These are phyloP conservation scores for Drosophila pruinosa DNA, from an alignment of 1,140 invertebrate species.

Conservation along the genomic window DNA sequence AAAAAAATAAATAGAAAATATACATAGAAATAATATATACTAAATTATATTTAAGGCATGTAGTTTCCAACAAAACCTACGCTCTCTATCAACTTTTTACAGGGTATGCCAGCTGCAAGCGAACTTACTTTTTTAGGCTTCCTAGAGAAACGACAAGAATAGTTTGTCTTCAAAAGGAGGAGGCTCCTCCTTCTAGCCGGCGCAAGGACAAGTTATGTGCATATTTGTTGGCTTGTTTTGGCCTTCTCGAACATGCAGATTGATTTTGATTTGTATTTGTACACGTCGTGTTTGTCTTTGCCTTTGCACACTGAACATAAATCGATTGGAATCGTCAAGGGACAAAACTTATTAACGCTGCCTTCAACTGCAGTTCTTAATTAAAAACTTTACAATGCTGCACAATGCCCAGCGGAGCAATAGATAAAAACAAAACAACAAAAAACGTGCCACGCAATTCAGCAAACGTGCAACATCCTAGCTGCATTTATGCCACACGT, in stretches of 20 bases:
- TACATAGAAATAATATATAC: too few relatives aligned
- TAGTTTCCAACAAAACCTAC: too few relatives aligned
- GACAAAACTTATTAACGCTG: conserved; percentile 29
- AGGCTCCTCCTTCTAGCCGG: neutral
- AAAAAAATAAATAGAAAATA: too few relatives aligned
- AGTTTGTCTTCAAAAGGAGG: neutral
- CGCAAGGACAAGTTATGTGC: conserved; percentile 59
- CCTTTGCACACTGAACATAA: conserved; percentile 9
- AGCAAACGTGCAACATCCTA: neutral
- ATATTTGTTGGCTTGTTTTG: conserved; percentile 47
- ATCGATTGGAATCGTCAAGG: conserved; percentile 10
- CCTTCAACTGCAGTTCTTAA: conserved; percentile 55
- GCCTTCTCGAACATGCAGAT: conserved; percentile 64
- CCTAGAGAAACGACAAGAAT: conserved; percentile 34
- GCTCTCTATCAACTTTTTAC: neutral
- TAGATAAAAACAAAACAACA: conserved; percentile 30
- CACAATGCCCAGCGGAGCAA: conserved; percentile 38
- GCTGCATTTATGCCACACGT: conserved; percentile 46
- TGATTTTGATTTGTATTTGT: conserved; percentile 53
- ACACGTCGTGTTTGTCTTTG: conserved; percentile 15
- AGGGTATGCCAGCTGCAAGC: conserved; percentile 26
- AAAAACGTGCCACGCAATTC: neutral
- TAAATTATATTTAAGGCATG: too few relatives aligned
- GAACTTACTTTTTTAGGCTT: conserved; percentile 35
- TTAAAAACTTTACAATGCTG: conserved; percentile 63